These are phyloP conservation scores for Pristionchus entomophagus DNA, from an alignment of 2,888 invertebrate species.

Conservation along the genomic window DNA sequence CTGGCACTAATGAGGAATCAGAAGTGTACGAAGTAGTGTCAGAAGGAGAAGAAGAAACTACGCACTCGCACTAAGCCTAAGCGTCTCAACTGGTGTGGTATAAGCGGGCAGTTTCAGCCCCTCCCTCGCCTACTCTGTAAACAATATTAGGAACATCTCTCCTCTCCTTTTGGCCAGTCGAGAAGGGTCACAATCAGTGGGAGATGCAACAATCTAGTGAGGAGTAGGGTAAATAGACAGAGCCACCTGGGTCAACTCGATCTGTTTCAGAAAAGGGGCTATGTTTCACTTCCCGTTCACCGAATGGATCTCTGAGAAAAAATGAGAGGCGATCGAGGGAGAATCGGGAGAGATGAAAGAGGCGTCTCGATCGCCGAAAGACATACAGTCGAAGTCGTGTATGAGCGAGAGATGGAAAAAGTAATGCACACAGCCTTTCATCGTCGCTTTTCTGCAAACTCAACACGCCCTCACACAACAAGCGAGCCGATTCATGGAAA, in stretches of 20 bases:
- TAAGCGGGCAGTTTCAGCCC: conserved; percentile 33
- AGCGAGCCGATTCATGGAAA: neutral
- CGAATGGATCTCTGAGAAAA: neutral
- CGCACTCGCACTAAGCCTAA: neutral
- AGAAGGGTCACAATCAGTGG: conserved; percentile 42
- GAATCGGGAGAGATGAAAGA: neutral
- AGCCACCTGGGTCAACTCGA: neutral
- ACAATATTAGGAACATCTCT: conserved; percentile 38
- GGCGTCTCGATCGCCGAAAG: neutral
- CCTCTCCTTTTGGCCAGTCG: conserved; percentile 26
- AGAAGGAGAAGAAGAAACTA: neutral
- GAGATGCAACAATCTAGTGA: conserved; percentile 31
- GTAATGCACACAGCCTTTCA: conserved; percentile 29
- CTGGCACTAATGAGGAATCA: neutral
- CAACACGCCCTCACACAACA: neutral
- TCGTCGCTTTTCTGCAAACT: neutral
- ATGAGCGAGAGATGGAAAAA: neutral
- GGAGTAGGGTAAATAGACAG: conserved; percentile 10
- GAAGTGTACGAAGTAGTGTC: neutral
- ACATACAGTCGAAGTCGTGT: conserved; percentile 29
- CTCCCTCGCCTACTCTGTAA: conserved; percentile 22
- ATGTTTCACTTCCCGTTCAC: conserved; percentile 18
- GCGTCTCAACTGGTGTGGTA: conserved; percentile 18
- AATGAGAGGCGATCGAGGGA: neutral
- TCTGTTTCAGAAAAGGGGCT: too few species aligned